These are phyloP conservation scores for Phasia obesa DNA, from an alignment of 2,888 invertebrate genomes.

Conservation along the genomic window DNA sequence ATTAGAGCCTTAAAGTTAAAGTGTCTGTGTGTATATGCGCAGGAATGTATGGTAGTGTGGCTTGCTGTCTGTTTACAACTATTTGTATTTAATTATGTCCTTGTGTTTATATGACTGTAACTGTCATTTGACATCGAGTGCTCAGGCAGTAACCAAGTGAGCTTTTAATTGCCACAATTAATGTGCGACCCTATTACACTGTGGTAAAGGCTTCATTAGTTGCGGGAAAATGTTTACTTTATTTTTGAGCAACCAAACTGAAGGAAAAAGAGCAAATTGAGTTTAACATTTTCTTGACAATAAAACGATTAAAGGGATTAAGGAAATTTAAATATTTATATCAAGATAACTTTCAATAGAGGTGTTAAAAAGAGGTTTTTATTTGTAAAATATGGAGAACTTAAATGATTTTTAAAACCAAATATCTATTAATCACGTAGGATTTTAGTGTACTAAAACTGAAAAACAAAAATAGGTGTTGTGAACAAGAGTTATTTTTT, in stretches of 20 bases:
- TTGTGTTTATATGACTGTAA: conserved; percentile 47
- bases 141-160: conserved; percentile 47
- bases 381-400: too few species aligned
- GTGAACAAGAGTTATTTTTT: too few species aligned
- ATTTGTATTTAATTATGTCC: conserved; percentile 7
- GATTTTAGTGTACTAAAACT: too few species aligned
- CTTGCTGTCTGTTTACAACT: background rate
- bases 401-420: too few species aligned
- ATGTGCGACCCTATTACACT: conserved; percentile 65
- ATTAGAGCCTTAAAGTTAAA: background rate
- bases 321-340: background rate
- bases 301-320: background rate
- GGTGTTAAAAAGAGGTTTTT: too few species aligned
- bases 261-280: background rate
- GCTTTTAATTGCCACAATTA: conserved; percentile 72
- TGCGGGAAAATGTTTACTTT: conserved; percentile 45
- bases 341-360: too few species aligned
- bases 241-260: conserved; percentile 7
- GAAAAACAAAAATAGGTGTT: too few species aligned
- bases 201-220: conserved; percentile 63
- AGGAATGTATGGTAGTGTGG: background rate
- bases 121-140: conserved; percentile 48
- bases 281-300: background rate
- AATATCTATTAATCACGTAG: too few species aligned
- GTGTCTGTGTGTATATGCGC: background rate